Evolutionary conservation across 2,113 vertebrate genomes (phyloP), one percentile per base, ranked within the genome.

Genomic region (Elephas maximus): DNA sequence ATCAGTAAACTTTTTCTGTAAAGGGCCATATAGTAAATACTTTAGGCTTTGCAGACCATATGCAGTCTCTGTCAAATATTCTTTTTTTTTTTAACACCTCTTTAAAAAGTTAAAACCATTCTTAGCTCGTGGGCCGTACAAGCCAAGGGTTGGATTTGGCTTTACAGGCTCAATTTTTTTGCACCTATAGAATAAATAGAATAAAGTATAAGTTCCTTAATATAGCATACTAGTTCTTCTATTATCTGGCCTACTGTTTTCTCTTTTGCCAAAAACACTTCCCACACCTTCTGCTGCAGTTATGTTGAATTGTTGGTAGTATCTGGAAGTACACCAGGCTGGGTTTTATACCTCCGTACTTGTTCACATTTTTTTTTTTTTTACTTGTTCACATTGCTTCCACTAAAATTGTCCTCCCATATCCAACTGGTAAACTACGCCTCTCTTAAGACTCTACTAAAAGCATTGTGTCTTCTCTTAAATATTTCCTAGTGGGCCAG

Each of bases 71-170:
- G 69, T 74, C 18, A 28, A 89, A 71, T 85, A 33, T 76, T 91
- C n/a, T 82, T 79, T n/a, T 78, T 53, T 80, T 57, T 76, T 67
- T 73, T 51, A 12, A 87, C 7, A 67, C 57, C 37, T 24, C 41
- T 76, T 93, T 80, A 88, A 83, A 88, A 91, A 23, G 44, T 81
- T 90, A 71, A 91, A 91, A 94, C 9, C 53, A 44, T 93, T 87
- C 44, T 91, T 94, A 92, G 15, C n/a, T 90, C n/a, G 18, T 90
- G 37, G 23, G n/a, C n/a, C 84, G 1, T 87, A 65, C 7, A 86
- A 95, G 4, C 15, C 65, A 62, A 94, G 11, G 18, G 28, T 20
- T 96, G 37, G 26, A 82, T 81, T 93, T 92, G 17, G 17, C n/a
- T 18, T 23, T 83, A 96, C 20, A 81, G 71, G 48, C 23, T 77